These are phyloP conservation scores for Malurus melanocephalus DNA, from an alignment of 2,113 vertebrate genomes.

Conservation along the genomic window DNA sequence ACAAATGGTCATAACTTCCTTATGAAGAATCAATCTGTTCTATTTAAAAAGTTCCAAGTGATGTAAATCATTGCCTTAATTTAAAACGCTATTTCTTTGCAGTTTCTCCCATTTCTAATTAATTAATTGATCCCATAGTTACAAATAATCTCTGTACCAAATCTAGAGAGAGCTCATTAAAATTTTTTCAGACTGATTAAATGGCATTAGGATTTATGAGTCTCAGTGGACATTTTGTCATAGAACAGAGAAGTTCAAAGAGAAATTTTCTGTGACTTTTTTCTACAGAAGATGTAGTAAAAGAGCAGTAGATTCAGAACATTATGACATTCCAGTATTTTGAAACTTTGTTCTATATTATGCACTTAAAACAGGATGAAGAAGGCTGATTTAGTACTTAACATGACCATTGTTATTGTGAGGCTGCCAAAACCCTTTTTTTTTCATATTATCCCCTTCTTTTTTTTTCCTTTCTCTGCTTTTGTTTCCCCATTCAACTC, in stretches of 20 bases:
- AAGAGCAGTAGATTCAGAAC: neutral
- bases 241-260: slow-evolving; percentile 18
- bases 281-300: neutral
- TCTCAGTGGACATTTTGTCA: slow-evolving; percentile 28
- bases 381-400: neutral
- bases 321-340: neutral
- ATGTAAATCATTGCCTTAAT: slow-evolving; percentile 33
- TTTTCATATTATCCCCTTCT: fast-evolving
- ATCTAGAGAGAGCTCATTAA: slow-evolving; percentile 47
- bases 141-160: slow-evolving; percentile 26
- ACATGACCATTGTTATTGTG: neutral
- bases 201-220: slow-evolving; percentile 46
- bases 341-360: neutral
- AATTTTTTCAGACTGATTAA: slow-evolving; percentile 51
- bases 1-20: neutral
- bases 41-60: slow-evolving; percentile 8
- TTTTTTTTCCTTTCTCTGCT: neutral
- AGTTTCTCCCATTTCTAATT: slow-evolving; percentile 37
- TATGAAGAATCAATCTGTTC: neutral
- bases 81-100: slow-evolving; percentile 32
- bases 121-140: slow-evolving; percentile 50
- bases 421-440: neutral
- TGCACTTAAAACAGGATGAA: neutral
- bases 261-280: neutral
- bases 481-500: neutral